These are phyloP conservation scores for Triplophysa dalaica DNA, from an alignment of 2,113 vertebrate species.

Conservation along the genomic window DNA sequence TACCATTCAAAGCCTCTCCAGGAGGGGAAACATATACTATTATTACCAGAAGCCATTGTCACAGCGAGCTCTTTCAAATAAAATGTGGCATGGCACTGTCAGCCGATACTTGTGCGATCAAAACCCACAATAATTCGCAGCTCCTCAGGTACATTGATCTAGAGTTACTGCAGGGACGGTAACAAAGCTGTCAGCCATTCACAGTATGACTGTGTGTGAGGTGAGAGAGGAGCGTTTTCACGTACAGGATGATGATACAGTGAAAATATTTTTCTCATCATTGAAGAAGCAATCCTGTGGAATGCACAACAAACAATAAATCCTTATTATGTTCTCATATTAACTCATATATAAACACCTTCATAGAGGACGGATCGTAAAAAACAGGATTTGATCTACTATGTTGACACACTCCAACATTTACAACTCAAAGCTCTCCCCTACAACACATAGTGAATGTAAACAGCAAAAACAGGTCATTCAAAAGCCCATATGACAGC, in stretches of 20 bases:
- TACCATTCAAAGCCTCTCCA: constrained; percentile 80
- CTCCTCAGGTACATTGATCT: constrained; percentile 68
- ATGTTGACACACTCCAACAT: no score
- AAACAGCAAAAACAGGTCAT: background rate
- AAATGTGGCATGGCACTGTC: constrained; percentile 81
- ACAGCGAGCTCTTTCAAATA: constrained; percentile 78
- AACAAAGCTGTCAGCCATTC: constrained; percentile 54
- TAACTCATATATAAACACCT: no score
- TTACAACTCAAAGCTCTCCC: no score
- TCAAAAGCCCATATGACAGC: background rate
- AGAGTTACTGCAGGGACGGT: constrained; percentile 73
- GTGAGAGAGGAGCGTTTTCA: background rate
- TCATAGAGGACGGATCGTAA: no score
- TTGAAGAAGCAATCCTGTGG: no score
- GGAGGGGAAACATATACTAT: constrained; percentile 79
- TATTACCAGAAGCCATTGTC: constrained; percentile 88
- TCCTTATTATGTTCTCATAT: no score
- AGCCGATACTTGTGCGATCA: constrained; percentile 96
- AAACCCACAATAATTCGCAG: constrained; percentile 69
- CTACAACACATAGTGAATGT: background rate
- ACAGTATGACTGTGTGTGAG: background rate
- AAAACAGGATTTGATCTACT: no score
- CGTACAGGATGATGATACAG: background rate
- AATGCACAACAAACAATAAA: no score
- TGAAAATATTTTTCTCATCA: background rate